Evolutionary conservation across 92 coral and sea anemone genomes (phyloP).

Genomic region (Porites lobata): DNA sequence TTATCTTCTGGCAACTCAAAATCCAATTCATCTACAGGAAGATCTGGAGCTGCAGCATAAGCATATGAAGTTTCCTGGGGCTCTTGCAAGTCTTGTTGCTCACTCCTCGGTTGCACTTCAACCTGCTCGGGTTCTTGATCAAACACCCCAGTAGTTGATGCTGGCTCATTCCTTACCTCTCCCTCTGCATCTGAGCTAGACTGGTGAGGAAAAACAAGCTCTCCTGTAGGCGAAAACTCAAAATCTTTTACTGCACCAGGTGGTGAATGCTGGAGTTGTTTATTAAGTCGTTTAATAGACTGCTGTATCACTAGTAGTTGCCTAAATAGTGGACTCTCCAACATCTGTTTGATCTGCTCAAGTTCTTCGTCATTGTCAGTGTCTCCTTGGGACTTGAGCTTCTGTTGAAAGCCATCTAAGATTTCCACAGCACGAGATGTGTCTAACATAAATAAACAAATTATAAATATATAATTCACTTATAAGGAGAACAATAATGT

Average conservation of each 20-base stretch:
- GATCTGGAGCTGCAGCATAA: constrained; percentile 25
- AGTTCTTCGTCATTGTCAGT: constrained; percentile 84
- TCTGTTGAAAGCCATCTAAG: constrained; percentile 87
- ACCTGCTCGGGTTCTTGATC: constrained; percentile 37
- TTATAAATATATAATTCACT: no score
- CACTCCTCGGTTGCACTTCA: background rate
- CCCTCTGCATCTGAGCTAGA: constrained; percentile 13
- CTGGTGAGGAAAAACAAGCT: constrained; percentile 83
- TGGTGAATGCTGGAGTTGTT: constrained; percentile 65
- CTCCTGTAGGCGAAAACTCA: constrained; percentile 95
- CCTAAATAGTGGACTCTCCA: constrained; percentile 92
- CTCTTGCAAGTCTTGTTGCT: background rate
- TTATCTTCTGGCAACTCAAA: constrained; percentile 67
- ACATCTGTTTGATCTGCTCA: constrained; percentile 84
- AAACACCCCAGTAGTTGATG: constrained; percentile 61
- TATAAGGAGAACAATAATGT: no score
- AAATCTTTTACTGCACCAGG: constrained; percentile 81
- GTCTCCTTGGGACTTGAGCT: constrained; percentile 87
- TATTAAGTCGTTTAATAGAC: constrained; percentile 88
- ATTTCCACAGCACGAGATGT: constrained; percentile 88
- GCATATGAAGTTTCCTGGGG: background rate
- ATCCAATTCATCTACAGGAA: constrained; percentile 49
- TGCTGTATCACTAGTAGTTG: constrained; percentile 93
- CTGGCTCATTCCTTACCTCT: constrained; percentile 20
- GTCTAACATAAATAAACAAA: constrained; percentile 48